phyloP scores from a whole-genome alignment of 2,888 invertebrate species.

The Dryadula phaetusa region DNA sequence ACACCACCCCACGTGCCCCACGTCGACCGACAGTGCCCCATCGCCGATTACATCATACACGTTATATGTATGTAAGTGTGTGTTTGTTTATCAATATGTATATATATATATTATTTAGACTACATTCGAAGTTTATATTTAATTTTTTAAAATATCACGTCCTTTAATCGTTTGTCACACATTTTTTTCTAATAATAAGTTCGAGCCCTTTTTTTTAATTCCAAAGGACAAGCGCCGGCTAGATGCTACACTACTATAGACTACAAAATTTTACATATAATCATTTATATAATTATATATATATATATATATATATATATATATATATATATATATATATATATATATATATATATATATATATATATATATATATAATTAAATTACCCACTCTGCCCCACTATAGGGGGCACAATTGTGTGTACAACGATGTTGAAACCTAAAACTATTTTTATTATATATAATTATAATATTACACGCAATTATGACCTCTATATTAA shows the following conservation, averaged over 20 bases:
- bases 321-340: constrained; percentile 11
- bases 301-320: constrained; percentile 17
- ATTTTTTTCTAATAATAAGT: constrained; percentile 24
- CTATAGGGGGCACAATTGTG: constrained; percentile 28
- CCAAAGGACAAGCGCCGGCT: constrained; percentile 16
- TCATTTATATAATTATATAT: constrained; percentile 1
- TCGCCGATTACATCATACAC: constrained; percentile 50
- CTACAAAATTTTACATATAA: constrained; percentile 17
- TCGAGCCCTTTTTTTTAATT: constrained; percentile 14
- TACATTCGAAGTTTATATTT: constrained; percentile 58
- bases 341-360: constrained; percentile 10
- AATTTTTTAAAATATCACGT: constrained; percentile 54
- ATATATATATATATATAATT: constrained; percentile 30
- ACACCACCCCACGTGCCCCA: background rate
- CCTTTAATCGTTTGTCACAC: constrained; percentile 56
- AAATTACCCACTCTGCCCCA: constrained; percentile 33
- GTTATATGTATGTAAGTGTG: constrained; percentile 45
- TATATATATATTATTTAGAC: constrained; percentile 57
- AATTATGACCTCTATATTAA: constrained; percentile 33
- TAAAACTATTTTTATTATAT: constrained; percentile 37
- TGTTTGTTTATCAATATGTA: constrained; percentile 67
- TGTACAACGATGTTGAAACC: constrained; percentile 27
- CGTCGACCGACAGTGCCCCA: constrained; percentile 57
- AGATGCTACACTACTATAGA: constrained; percentile 11
- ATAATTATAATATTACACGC: constrained; percentile 36